A percentile compares a stretch with the other conserved stretches of the same genome.
phyloP scores from a whole-genome alignment of 2,113 vertebrate genomes.

The Uria lomvia region DNA sequence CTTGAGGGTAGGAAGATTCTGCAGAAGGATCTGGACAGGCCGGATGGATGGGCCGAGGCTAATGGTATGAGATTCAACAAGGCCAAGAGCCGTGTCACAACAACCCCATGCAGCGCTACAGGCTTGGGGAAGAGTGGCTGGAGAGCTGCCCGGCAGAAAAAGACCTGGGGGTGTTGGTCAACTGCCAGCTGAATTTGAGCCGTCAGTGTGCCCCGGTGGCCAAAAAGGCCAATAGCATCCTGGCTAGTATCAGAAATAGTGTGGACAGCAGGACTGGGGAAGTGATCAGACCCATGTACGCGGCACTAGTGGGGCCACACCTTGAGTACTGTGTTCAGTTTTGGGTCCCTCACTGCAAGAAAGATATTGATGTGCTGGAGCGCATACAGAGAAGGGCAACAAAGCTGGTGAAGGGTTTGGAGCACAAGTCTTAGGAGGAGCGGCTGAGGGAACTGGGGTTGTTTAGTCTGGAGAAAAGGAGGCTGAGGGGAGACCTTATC shows the following conservation, averaged over 20 bases:
- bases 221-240: background rate
- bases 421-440: background rate
- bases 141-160: background rate
- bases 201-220: background rate
- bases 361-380: background rate
- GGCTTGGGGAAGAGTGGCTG: background rate
- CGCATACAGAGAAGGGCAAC: background rate
- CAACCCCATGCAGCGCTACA: background rate
- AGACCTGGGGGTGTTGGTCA: background rate
- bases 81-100: background rate
- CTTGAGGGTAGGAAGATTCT: background rate
- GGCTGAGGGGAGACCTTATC: background rate
- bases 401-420: background rate
- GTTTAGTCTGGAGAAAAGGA: background rate
- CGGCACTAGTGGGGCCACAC: background rate
- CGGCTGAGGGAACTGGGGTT: background rate
- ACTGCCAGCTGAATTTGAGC: background rate
- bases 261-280: background rate
- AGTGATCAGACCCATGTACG: background rate
- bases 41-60: background rate
- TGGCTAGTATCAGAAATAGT: background rate
- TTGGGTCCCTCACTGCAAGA: background rate
- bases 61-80: background rate
- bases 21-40: background rate
- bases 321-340: background rate